phyloP scores from a whole-genome alignment of 2,113 vertebrate genomes.

The Semicossyphus pulcher region DNA sequence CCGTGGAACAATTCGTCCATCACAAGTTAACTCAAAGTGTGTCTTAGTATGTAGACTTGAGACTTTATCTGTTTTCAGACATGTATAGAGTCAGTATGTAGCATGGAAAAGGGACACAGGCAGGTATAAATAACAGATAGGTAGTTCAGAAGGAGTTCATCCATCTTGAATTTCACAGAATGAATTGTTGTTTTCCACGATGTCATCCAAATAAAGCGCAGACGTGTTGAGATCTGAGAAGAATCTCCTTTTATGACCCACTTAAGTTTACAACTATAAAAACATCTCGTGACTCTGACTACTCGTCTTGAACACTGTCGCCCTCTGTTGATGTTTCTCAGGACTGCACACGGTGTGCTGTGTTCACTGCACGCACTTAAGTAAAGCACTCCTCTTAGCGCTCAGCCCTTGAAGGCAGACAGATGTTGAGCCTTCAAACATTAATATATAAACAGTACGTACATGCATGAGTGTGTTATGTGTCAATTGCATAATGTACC shows the following conservation, averaged over 20 bases:
- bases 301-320: not conserved
- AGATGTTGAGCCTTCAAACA: slow-evolving; percentile 49
- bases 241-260: not conserved
- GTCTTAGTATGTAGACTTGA: not conserved
- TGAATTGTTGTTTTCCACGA: not conserved
- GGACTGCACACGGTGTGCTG: not conserved
- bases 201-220: not conserved
- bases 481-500: slow-evolving; percentile 57
- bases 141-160: not conserved
- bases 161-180: not conserved
- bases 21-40: not conserved
- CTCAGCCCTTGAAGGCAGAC: slow-evolving; percentile 25
- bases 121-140: not conserved
- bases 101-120: not conserved
- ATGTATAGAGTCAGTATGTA: not conserved
- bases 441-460: not conserved
- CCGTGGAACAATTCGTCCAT: not conserved
- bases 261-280: not conserved
- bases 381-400: not conserved
- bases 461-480: not conserved
- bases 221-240: not conserved
- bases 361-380: not conserved
- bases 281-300: not conserved
- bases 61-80: not conserved
- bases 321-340: slow-evolving; percentile 34